Evolutionary conservation across 2,113 vertebrate species (phyloP).

Genomic region (Ranitomeya imitator): DNA sequence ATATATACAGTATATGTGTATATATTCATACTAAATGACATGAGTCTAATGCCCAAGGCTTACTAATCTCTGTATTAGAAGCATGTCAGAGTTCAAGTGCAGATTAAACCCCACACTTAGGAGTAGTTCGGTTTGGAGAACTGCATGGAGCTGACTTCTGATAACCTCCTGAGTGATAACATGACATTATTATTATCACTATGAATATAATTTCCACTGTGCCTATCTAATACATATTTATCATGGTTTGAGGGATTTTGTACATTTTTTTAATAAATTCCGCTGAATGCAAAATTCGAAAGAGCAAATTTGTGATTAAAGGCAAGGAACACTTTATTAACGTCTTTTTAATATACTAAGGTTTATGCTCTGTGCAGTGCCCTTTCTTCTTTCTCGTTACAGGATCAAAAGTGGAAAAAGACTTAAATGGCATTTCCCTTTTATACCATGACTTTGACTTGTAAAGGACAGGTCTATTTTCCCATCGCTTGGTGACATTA

Average conservation of each 20-base stretch:
- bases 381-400: conserved; percentile 20
- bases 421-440: conserved; percentile 23
- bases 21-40: neutral
- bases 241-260: conserved; percentile 15
- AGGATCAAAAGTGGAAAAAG: conserved; percentile 1
- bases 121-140: neutral
- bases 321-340: conserved; percentile 21
- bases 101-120: neutral
- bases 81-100: neutral
- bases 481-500: conserved; percentile 6
- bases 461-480: conserved; percentile 10
- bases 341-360: conserved; percentile 19
- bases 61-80: neutral
- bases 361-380: conserved; percentile 1
- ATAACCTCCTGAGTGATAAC: conserved; percentile 1
- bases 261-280: conserved; percentile 28
- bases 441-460: conserved; percentile 21
- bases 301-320: conserved; percentile 44
- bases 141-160: neutral
- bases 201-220: neutral
- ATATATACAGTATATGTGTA: neutral
- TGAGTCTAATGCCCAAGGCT: neutral
- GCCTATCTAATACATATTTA: conserved; percentile 31
- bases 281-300: neutral
- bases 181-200: conserved; percentile 24